Evolutionary conservation across 37 sponge, comb jelly and placozoan species (phyloP), one percentile per base, ranked within the genome.

Genomic region (Ianthella basta): DNA sequence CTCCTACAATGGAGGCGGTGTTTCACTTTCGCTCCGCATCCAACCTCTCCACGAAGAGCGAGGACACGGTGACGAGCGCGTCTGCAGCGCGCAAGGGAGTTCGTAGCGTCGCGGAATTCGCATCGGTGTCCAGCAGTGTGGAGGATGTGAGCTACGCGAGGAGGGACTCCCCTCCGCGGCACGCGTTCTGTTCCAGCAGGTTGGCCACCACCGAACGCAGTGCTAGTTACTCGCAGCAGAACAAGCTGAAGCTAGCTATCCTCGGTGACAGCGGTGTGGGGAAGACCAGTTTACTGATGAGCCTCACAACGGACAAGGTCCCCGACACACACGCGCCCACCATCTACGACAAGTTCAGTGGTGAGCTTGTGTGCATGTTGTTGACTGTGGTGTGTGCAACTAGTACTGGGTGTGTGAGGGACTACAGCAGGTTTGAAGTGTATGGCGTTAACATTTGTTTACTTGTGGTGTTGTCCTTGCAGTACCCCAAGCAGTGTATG

Each of bases 221-320:
- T 16, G 44, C 65, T 4, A 37, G 36, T 32, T 70, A 34, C 36
- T 18, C 61, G 13, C 19, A 24, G 4, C 61, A 89, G 29, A 81
- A 85, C 39, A 87, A 64, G 0, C 63, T 93, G 37, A 89, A 85
- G 55, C 87, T 84, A 16, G 94, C 84, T 25, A 32, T 93, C 33
- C 85, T 93, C 0, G 94, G 94, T 12, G 90, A 93, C 88, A 93
- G 94, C 56, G 94, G 82, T 18, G 94, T 89, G 21, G 94, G 94
- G 36, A 93, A 93, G 88, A 93, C 94, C 10, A 87, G 90, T 79
- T 32, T 93, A 23, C 65, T 93, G 27, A 87, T 77, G 88, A 88
- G 88, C 65, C 90, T 89, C 80, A 89, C 90, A 3, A 61, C 63
- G 6, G 94, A 89, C 29, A 82, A 87, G 68, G 83, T 93, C 32